A percentile compares a stretch with the other conserved stretches of the same genome.
phyloP scores from a whole-genome alignment of 2,888 invertebrate genomes.

The Pelosia muscerda region DNA sequence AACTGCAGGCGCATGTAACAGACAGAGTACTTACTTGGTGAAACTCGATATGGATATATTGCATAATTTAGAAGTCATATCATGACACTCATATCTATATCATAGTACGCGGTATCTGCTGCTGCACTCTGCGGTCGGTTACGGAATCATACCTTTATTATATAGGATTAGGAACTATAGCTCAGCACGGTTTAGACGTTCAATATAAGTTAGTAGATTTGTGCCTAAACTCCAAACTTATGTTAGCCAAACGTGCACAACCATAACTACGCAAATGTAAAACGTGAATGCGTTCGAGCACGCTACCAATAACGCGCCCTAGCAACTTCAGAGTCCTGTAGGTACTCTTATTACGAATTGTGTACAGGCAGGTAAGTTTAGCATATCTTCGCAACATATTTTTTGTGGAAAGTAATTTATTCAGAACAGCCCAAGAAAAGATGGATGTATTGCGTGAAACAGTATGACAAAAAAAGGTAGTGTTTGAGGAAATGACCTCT shows the following conservation, averaged over 20 bases:
- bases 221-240: not conserved
- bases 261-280: conserved; percentile 10
- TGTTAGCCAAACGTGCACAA: not conserved
- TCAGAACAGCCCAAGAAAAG: too few relatives aligned
- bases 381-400: not conserved
- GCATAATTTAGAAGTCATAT: too few relatives aligned
- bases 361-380: not conserved
- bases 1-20: too few relatives aligned
- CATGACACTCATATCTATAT: too few relatives aligned
- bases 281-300: conserved; percentile 5
- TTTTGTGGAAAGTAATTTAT: not conserved
- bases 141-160: too few relatives aligned
- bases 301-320: conserved; percentile 8
- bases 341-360: not conserved
- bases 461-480: too few relatives aligned
- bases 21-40: too few relatives aligned
- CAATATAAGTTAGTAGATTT: not conserved
- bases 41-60: too few relatives aligned
- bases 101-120: too few relatives aligned
- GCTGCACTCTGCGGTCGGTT: too few relatives aligned
- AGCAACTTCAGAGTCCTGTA: not conserved
- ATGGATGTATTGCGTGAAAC: too few relatives aligned
- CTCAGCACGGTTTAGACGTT: not conserved
- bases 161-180: not conserved
- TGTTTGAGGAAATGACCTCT: too few relatives aligned